phyloP scores from a whole-genome alignment of 2,113 vertebrate genomes.

The Mormoops blainvillei region DNA sequence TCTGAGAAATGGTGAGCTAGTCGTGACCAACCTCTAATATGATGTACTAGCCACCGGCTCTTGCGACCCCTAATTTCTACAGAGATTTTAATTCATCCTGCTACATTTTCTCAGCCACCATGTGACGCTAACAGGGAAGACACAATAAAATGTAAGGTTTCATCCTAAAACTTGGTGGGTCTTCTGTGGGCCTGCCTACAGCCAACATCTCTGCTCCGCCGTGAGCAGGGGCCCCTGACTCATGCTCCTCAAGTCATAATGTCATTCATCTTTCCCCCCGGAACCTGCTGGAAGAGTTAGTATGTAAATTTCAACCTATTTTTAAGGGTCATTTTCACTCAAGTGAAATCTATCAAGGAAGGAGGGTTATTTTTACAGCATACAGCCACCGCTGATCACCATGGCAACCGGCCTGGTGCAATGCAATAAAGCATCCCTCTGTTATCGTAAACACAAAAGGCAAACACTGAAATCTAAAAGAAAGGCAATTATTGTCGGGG shows the following conservation, averaged over 20 bases:
- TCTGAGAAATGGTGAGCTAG: neutral
- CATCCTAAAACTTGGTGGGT: neutral
- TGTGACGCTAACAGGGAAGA: neutral
- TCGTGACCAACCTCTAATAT: neutral
- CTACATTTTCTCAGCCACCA: neutral
- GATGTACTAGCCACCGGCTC: neutral
- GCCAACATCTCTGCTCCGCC: neutral
- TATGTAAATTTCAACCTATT: constrained; percentile 90
- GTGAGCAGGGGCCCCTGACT: neutral
- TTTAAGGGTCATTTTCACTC: constrained; percentile 89
- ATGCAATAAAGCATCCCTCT: constrained; percentile 88
- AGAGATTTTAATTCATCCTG: neutral
- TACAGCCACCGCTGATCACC: constrained; percentile 83
- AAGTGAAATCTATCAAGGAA: constrained; percentile 89
- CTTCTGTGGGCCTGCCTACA: neutral
- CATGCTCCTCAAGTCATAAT: constrained; percentile 19
- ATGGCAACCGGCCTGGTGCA: constrained; percentile 83
- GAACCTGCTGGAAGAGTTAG: constrained; percentile 80
- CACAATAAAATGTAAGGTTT: neutral
- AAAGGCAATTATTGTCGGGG: constrained; percentile 74
- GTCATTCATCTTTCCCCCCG: constrained; percentile 66
- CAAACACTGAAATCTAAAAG: constrained; percentile 80
- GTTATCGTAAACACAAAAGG: constrained; percentile 87
- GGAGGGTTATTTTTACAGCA: constrained; percentile 88
- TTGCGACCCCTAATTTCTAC: neutral